Base-by-base conservation (phyloP, 1,140 invertebrate species). In the Heliconius melpomene region DNA sequence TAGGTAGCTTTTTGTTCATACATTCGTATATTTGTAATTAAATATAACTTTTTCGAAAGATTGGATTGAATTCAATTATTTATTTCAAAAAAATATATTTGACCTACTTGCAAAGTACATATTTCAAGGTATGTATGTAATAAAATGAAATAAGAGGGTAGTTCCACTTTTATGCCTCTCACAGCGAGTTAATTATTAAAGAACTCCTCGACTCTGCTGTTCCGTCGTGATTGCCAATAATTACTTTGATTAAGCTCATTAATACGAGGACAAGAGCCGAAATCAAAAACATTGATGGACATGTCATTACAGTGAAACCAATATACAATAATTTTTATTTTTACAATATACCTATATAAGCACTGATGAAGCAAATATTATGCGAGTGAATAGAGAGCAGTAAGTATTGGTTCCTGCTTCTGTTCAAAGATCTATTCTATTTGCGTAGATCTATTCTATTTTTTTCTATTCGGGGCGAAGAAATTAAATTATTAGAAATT, bases 181-280 rank as follows among this genome's bases (percentile, higher is more conserved):
- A 50, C 71, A 60, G 40, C 60, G 57, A 38, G 79, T 77, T 77
- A 81, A 81, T 81, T 81, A 81, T 76, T 77, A 78, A 81, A 81
- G 72, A 78, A 78, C 57, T 74, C 54, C 79, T 57, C 75, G 29
- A 80, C 54, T 66, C 75, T 70, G 75, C 71, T 52, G 74, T 76
- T 73, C 71, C 11, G 52, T 77, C 66, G 79, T 57, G 66, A 80
- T 80, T 80, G 73, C 38, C 70, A 74, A 50, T 80, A 72, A 80
- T 77, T 73, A 75, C 66, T 73, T 60, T 72, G 54, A 80, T 77
- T 66, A 77, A 80, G 54, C 71, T 72, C 71, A 74, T 80, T 80
- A 72, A 52, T 70, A 16, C 29, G 60, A 29, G 57, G 23, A 66
- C 60, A 66, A 66, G 60, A 66, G 60, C 60, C 60, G 60, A 66